A percentile compares a stretch with the other conserved stretches of the same genome.
Conservation (phyloP, 2,113 vertebrate species). For the Bostrychus sinensis region DNA sequence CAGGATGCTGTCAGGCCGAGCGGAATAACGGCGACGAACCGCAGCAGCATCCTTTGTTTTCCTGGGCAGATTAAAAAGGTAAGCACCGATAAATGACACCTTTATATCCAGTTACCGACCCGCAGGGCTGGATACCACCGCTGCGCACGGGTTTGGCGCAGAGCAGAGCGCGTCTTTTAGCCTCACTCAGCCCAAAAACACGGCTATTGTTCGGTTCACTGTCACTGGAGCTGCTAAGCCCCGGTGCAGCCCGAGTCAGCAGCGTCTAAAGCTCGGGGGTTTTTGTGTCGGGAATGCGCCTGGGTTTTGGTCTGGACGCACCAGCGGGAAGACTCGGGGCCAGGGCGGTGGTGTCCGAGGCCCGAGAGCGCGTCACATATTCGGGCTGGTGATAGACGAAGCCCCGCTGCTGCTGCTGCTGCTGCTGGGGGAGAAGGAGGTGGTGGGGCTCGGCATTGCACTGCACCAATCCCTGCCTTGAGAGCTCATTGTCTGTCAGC, state of each 20-base stretch:
- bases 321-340: too few relatives aligned
- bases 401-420: conserved; percentile 18
- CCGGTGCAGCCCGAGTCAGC: not conserved
- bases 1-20: conserved; percentile 65
- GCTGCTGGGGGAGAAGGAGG: not conserved
- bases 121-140: not conserved
- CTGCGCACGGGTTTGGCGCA: not conserved
- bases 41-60: conserved; percentile 71
- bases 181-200: conserved; percentile 34
- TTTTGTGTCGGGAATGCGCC: not conserved
- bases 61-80: conserved; percentile 50
- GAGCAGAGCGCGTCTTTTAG: not conserved
- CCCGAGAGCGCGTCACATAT: not conserved
- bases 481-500: conserved; percentile 3
- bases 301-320: not conserved
- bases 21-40: conserved; percentile 57
- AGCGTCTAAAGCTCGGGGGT: not conserved
- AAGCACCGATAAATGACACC: conserved; percentile 15
- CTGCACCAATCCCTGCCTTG: conserved; percentile 30
- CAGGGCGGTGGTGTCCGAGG: not conserved
- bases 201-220: conserved; percentile 54
- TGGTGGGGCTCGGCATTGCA: conserved; percentile 31
- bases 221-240: conserved; percentile 15
- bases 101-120: not conserved
- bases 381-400: not conserved